A percentile compares a stretch with the other conserved stretches of the same genome.
Evolutionary conservation across 2,113 vertebrate species (phyloP).

Genomic region (Leptodactylus fuscus): DNA sequence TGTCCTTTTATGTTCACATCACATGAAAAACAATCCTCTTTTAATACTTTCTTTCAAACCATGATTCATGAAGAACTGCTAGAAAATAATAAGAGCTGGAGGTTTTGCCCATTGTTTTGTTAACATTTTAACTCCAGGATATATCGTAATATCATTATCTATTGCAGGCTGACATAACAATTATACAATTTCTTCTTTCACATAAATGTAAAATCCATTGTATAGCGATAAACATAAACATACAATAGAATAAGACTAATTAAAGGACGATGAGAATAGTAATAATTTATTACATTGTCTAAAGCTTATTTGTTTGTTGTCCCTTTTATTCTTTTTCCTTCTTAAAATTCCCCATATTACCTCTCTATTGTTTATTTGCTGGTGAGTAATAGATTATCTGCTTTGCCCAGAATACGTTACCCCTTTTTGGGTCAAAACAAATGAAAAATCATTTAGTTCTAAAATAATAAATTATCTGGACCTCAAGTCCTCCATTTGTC

Average conservation of each 20-base stretch:
- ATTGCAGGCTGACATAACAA: not conserved
- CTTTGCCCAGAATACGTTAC: not conserved
- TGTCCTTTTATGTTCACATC: conserved; percentile 54
- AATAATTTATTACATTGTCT: not conserved
- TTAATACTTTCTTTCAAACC: conserved; percentile 48
- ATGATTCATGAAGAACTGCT: conserved; percentile 44
- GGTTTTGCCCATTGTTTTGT: conserved; percentile 45
- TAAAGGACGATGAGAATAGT: not conserved
- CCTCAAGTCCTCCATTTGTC: not conserved
- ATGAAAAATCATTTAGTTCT: not conserved
- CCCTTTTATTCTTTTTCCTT: not conserved
- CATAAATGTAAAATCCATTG: not conserved
- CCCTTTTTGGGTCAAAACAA: not conserved
- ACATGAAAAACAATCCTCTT: conserved; percentile 51
- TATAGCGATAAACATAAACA: not conserved
- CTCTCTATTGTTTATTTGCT: not conserved
- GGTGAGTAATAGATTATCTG: not conserved
- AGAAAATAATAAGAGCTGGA: conserved; percentile 18
- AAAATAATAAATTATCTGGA: not conserved
- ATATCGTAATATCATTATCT: conserved; percentile 19
- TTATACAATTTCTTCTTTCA: not conserved
- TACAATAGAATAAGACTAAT: not conserved
- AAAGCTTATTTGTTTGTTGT: not conserved
- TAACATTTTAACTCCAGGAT: conserved; percentile 40
- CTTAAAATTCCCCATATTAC: not conserved